Percentiles rank a stretch among this genome's conserved stretches.
Conservation (phyloP, 1,140 invertebrate species). For the Scaptodrosophila lebanonensis region DNA sequence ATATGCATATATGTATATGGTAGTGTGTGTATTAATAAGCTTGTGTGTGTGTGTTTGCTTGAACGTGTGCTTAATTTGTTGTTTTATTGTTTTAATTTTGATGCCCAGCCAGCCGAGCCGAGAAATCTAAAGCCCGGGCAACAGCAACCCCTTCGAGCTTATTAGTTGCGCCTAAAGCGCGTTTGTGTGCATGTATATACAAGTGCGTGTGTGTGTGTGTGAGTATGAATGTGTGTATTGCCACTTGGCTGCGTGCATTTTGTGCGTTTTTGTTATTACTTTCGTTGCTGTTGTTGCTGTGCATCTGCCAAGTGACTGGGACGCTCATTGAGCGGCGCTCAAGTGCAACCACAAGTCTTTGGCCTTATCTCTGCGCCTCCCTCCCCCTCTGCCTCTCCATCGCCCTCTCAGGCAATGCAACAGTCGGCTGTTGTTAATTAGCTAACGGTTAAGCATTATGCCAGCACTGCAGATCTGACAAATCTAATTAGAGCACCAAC, state of each 20-base stretch:
- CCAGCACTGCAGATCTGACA: no score
- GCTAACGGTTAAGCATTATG: no score
- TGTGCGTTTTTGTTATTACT: conserved; percentile 15
- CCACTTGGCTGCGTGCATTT: conserved; percentile 50
- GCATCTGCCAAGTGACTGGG: background rate
- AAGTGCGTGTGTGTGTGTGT: no score
- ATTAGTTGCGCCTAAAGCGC: conserved; percentile 30
- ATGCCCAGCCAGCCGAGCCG: conserved; percentile 37
- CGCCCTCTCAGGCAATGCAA: background rate
- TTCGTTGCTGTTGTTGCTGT: no score
- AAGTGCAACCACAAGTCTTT: no score
- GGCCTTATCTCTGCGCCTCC: background rate
- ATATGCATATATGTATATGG: conserved; percentile 4
- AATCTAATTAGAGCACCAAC: no score
- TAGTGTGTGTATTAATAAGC: conserved; percentile 58
- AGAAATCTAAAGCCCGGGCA: conserved; percentile 23
- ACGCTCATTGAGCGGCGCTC: no score
- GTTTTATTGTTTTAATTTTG: conserved; percentile 64
- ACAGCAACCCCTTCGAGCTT: conserved; percentile 35
- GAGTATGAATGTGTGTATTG: no score
- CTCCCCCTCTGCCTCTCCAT: background rate
- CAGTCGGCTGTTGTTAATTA: conserved; percentile 21
- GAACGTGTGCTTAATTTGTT: conserved; percentile 52
- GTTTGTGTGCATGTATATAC: no score
- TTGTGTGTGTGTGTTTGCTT: conserved; percentile 7